These are phyloP conservation scores for Dicentrarchus labrax DNA, from an alignment of 2,113 vertebrate genomes.

Conservation along the genomic window DNA sequence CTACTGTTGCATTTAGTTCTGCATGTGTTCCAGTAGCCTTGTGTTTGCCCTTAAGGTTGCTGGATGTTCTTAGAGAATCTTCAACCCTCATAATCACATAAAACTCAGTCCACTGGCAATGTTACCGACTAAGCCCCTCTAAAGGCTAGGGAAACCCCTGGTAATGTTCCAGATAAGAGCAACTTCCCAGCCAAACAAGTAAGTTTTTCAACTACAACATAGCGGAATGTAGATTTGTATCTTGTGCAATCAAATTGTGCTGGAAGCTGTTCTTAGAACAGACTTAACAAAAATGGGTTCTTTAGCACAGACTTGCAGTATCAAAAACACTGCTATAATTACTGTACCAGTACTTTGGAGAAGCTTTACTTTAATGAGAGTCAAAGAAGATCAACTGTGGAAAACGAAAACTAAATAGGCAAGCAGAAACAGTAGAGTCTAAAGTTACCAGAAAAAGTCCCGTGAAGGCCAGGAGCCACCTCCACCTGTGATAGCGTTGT, in stretches of 20 bases:
- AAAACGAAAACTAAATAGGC: conserved; percentile 56
- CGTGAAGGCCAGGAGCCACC: conserved; percentile 49
- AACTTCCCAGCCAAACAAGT: conserved; percentile 48
- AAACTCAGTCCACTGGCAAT: conserved; percentile 41
- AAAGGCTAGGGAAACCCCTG: conserved; percentile 52
- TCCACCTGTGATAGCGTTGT: conserved; percentile 42
- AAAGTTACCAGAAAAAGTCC: conserved; percentile 68
- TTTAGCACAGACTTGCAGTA: background rate
- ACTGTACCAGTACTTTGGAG: conserved; percentile 13
- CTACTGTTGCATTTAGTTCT: conserved; percentile 11
- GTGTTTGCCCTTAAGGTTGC: conserved; percentile 19
- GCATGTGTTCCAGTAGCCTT: conserved; percentile 1
- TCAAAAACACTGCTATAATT: conserved; percentile 32
- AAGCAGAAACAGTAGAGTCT: conserved; percentile 47
- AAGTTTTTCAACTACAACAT: conserved; percentile 40
- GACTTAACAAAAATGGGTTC: conserved; percentile 31
- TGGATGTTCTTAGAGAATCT: conserved; percentile 42
- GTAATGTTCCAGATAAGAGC: conserved; percentile 51
- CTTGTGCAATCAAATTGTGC: conserved; percentile 55
- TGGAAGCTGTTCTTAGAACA: conserved; percentile 44
- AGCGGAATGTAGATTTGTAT: conserved; percentile 53
- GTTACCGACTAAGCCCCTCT: conserved; percentile 46
- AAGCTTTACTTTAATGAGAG: conserved; percentile 36
- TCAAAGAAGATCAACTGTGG: conserved; percentile 40
- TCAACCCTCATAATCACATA: conserved; percentile 42